Conservation (phyloP, 2,797 vertebrate genomes). For the Lacerta bilineata region DNA sequence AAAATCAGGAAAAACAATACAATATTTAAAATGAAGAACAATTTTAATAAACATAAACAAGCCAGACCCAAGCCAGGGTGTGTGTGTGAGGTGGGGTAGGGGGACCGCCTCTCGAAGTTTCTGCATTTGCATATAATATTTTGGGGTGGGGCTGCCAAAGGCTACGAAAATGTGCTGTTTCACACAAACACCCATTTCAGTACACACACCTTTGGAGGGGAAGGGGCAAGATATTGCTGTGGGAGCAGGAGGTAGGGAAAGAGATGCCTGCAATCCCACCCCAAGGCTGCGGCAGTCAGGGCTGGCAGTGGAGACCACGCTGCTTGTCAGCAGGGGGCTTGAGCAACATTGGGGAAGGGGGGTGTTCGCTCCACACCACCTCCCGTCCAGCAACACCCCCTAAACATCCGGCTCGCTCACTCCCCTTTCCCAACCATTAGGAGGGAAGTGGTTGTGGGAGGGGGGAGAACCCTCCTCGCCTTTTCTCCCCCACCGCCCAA, state of each 20-base stretch:
- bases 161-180: no score
- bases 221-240: neutral
- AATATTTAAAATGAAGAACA: no score
- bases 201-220: no score
- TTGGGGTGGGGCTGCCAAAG: no score
- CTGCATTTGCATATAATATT: constrained; percentile 11
- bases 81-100: no score
- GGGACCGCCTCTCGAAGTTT: constrained; percentile 33
- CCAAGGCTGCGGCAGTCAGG: constrained; percentile 13
- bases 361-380: neutral
- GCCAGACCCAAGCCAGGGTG: neutral
- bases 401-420: neutral
- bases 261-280: neutral
- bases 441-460: neutral
- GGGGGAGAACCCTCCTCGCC: neutral
- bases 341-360: neutral
- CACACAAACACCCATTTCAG: no score
- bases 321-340: neutral
- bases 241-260: no score
- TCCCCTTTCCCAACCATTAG: constrained; percentile 64
- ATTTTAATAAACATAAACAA: no score
- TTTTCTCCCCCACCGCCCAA: neutral
- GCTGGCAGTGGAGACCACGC: neutral
- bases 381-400: neutral
- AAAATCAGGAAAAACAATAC: no score